phyloP scores from a whole-genome alignment of 2,797 vertebrate genomes.

The Pelobates cultripes region DNA sequence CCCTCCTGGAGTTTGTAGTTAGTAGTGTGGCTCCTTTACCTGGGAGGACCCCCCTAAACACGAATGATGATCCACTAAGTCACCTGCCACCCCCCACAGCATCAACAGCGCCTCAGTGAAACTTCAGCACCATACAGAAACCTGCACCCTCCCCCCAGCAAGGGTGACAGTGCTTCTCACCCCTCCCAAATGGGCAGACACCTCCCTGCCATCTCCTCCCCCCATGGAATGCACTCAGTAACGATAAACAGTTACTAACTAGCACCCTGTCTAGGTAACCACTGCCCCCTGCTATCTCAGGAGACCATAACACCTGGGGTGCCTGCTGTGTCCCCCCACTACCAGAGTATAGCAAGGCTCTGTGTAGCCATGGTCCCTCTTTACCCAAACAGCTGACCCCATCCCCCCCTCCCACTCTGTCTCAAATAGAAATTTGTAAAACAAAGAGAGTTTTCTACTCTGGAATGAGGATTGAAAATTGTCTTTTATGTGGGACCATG shows the following conservation, averaged over 20 bases:
- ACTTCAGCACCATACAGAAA: constrained; percentile 29
- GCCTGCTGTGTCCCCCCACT: not conserved
- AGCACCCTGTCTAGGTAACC: not conserved
- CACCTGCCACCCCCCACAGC: not conserved
- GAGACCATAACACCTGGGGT: no score
- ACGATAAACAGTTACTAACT: not conserved
- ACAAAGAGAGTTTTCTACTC: no score
- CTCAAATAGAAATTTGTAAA: no score
- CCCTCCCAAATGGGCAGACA: constrained; percentile 9
- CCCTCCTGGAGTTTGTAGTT: not conserved
- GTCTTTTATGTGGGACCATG: no score
- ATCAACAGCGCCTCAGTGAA: not conserved
- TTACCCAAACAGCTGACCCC: not conserved
- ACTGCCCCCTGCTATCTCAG: not conserved
- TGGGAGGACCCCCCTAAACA: not conserved
- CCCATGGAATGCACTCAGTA: no score
- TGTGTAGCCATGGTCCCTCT: no score
- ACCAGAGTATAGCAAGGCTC: no score
- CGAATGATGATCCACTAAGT: not conserved
- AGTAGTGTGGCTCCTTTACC: not conserved
- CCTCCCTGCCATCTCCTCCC: constrained; percentile 4
- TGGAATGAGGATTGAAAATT: no score
- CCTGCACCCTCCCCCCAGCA: constrained; percentile 36
- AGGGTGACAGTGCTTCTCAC: constrained; percentile 1
- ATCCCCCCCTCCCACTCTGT: constrained; percentile 17